A percentile compares a stretch with the other conserved stretches of the same genome.
Evolutionary conservation across 1,140 invertebrate species (phyloP).

Genomic region (Drosophila chauvacae): DNA sequence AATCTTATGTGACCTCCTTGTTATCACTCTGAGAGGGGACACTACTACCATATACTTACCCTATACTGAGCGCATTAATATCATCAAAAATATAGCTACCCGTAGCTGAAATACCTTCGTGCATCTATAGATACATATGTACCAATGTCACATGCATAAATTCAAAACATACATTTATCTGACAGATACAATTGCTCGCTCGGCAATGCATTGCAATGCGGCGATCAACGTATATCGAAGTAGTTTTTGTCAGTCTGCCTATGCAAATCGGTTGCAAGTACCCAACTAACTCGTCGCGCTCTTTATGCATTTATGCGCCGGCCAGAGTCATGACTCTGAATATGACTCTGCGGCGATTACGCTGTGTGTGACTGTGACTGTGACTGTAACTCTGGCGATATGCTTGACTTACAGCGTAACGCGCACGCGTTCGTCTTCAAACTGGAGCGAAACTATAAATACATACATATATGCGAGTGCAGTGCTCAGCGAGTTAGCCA

Average conservation of each 20-base stretch:
- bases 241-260: constrained; percentile 26
- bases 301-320: constrained; percentile 71
- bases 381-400: constrained; percentile 23
- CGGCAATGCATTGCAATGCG: not conserved
- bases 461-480: constrained; percentile 7
- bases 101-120: constrained; percentile 6
- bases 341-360: constrained; percentile 27
- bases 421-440: constrained; percentile 41
- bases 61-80: constrained; percentile 4
- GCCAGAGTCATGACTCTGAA: constrained; percentile 16
- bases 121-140: not conserved
- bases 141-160: constrained; percentile 50
- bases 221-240: constrained; percentile 28
- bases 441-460: constrained; percentile 11
- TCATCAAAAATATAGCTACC: not conserved
- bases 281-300: constrained; percentile 47
- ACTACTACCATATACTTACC: not conserved
- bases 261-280: constrained; percentile 71
- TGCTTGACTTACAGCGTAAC: constrained; percentile 37
- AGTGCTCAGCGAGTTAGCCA: constrained; percentile 50
- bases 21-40: not conserved
- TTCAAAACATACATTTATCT: constrained; percentile 35
- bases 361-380: constrained; percentile 13
- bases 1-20: not conserved
- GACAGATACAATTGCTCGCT: constrained; percentile 34